phyloP scores from a whole-genome alignment of 2,113 vertebrate genomes.

The Kryptolebias marmoratus region DNA sequence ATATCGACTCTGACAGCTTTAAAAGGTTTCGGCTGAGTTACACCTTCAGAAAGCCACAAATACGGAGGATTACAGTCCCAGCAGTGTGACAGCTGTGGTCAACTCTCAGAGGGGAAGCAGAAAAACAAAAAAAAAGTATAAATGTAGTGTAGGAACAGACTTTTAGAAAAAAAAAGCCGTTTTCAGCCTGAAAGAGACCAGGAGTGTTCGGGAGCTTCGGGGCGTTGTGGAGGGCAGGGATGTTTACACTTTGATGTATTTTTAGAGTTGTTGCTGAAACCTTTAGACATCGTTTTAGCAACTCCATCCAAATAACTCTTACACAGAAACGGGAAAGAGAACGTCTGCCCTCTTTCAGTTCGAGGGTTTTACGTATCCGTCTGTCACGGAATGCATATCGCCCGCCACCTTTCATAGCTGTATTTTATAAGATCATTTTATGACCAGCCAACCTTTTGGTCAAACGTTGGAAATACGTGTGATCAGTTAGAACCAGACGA shows the following conservation, averaged over 20 bases:
- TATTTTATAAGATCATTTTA: too few species aligned
- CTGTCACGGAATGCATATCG: too few species aligned
- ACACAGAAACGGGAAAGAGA: too few species aligned
- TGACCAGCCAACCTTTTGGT: too few species aligned
- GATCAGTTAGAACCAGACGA: too few species aligned
- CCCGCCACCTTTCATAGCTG: too few species aligned
- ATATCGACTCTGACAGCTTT: conserved; percentile 64
- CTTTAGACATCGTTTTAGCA: neutral
- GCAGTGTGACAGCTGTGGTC: conserved; percentile 55
- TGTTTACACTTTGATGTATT: conserved; percentile 1
- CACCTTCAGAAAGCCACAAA: conserved; percentile 43
- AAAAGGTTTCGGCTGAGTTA: conserved; percentile 63
- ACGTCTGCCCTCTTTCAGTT: too few species aligned
- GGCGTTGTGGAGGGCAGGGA: neutral
- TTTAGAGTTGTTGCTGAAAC: neutral
- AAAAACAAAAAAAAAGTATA: conserved; percentile 23
- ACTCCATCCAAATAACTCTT: neutral
- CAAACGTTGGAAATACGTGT: too few species aligned
- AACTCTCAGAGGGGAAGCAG: conserved; percentile 22
- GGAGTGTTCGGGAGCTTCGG: neutral
- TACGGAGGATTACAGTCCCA: conserved; percentile 25
- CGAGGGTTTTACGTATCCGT: too few species aligned
- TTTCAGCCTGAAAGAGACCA: conserved; percentile 5
- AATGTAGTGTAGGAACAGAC: conserved; percentile 2
- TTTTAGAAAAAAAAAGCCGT: neutral